Evolutionary conservation across 2,797 vertebrate genomes (phyloP), one percentile per base, ranked within the genome.

Genomic region (Buphagus erythrorhynchus): DNA sequence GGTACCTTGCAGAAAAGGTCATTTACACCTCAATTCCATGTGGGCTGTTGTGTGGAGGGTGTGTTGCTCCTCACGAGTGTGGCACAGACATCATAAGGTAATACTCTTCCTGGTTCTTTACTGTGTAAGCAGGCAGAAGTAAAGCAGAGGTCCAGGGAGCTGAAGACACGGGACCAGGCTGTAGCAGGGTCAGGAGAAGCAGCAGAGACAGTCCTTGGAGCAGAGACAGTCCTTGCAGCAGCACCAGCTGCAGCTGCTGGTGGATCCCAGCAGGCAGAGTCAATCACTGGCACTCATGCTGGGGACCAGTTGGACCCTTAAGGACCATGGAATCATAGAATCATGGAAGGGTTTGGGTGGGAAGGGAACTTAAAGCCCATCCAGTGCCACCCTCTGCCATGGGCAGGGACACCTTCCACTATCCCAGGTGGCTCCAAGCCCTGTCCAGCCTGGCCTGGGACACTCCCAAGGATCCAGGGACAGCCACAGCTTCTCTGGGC

Each of bases 361-460:
- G 25, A 55, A 69, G 11, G 24, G 55, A 35, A 8, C 5, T 69
- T 5, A 54, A 22, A 52, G 15, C 20, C 6, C 45, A 35, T 33
- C 10, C 15, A 1, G 2, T 52, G 0, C 7, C 21, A 18, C 5
- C 8, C 8, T 5, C 12, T 59, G 76, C 36, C 29, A 13, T 3
- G 20, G 33, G 0, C 61, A 42, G 40, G 55, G 68, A 31, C 54
- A 16, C 5, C 8, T 67, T 0, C 46, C 40, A 12, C 12, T 5
- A 0, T 0, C 29, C 61, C 46, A 42, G 25, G 7, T 0, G 16
- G 40, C 14, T 80, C 29, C 59, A 66, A 66, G 5, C 29, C 20
- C 25, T 0, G 0, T 59, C 17, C 52, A 52, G 0, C 38, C 46
- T 80, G 68, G 21, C 25, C 35, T 28, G 0, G 46, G 40, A 42